These are phyloP conservation scores for Orussus abietinus DNA, from an alignment of 1,140 invertebrate species.

Conservation along the genomic window DNA sequence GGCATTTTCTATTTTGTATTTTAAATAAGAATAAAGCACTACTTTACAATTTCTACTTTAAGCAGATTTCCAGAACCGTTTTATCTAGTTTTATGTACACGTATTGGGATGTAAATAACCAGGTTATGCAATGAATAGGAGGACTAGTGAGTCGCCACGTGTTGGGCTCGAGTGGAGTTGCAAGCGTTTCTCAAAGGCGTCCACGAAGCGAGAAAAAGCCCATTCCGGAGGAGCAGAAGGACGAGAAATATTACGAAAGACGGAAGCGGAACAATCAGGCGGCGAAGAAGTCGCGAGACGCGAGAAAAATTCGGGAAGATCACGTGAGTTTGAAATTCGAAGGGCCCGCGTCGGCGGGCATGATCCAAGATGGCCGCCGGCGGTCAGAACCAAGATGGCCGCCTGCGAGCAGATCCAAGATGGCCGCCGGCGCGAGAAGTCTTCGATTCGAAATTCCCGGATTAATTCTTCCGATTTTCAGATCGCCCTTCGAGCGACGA, in stretches of 20 bases:
- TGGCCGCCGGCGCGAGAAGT: no score
- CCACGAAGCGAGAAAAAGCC: constrained; percentile 80
- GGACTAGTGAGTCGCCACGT: constrained; percentile 19
- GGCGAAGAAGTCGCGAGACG: constrained; percentile 86
- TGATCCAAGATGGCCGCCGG: no score
- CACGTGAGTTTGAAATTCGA: constrained; percentile 56
- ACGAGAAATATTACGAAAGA: constrained; percentile 85
- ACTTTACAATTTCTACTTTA: no score
- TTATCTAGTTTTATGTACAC: no score
- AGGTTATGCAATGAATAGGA: constrained; percentile 11
- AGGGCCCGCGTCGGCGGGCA: no score
- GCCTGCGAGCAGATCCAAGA: no score
- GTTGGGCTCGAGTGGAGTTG: constrained; percentile 32
- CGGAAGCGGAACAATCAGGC: constrained; percentile 85
- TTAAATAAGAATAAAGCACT: constrained; percentile 1
- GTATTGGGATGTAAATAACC: no score
- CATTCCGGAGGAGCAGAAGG: constrained; percentile 82
- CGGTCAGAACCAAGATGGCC: no score
- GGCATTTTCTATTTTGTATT: not conserved
- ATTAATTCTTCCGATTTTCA: constrained; percentile 38
- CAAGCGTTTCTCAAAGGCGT: constrained; percentile 46
- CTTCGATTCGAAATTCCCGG: not conserved
- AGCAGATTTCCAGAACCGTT: no score
- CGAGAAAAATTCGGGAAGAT: constrained; percentile 79
- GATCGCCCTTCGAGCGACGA: constrained; percentile 74